Evolutionary conservation across 2,888 invertebrate genomes (phyloP).

Genomic region (Spodoptera picta): DNA sequence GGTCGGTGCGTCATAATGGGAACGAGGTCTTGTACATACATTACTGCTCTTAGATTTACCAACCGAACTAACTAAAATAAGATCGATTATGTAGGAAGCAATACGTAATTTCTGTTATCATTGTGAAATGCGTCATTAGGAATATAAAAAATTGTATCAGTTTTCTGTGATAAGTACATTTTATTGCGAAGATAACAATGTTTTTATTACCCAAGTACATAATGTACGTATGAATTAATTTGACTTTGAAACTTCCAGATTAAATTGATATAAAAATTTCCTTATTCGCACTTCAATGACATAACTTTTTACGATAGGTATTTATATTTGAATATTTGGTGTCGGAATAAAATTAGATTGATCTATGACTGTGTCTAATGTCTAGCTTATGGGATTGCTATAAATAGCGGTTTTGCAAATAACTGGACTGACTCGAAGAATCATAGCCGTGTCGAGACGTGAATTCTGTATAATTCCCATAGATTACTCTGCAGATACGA

Average conservation of each 20-base stretch:
- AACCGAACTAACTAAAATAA: slow-evolving; percentile 15
- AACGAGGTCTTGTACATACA: slow-evolving; percentile 18
- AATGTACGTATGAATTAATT: slow-evolving; percentile 7
- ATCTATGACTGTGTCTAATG: slow-evolving; percentile 67
- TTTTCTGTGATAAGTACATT: slow-evolving; percentile 26
- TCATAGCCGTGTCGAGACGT: slow-evolving; percentile 74
- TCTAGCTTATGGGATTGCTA: slow-evolving; percentile 80
- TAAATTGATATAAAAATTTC: slow-evolving; percentile 20
- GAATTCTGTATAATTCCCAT: slow-evolving; percentile 68
- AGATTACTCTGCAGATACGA: slow-evolving; percentile 54
- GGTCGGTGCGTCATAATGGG: slow-evolving; percentile 16
- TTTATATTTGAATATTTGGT: slow-evolving; percentile 17
- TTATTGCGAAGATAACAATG: slow-evolving; percentile 39
- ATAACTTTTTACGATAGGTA: slow-evolving; percentile 2
- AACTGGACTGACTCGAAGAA: slow-evolving; percentile 82
- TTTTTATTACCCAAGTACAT: slow-evolving; percentile 21
- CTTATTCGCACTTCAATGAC: slow-evolving; percentile 35
- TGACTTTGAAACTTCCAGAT: slow-evolving; percentile 32
- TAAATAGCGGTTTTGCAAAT: slow-evolving; percentile 87
- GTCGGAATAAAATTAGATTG: slow-evolving; percentile 21
- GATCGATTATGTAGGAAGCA: slow-evolving; percentile 9
- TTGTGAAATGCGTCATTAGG: slow-evolving; percentile 24
- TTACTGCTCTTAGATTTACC: slow-evolving; percentile 13
- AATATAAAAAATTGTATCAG: slow-evolving; percentile 31
- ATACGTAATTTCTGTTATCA: slow-evolving; percentile 33